Base-by-base conservation (phyloP, 2,888 invertebrate genomes). In the Ceriagrion tenellum region DNA sequence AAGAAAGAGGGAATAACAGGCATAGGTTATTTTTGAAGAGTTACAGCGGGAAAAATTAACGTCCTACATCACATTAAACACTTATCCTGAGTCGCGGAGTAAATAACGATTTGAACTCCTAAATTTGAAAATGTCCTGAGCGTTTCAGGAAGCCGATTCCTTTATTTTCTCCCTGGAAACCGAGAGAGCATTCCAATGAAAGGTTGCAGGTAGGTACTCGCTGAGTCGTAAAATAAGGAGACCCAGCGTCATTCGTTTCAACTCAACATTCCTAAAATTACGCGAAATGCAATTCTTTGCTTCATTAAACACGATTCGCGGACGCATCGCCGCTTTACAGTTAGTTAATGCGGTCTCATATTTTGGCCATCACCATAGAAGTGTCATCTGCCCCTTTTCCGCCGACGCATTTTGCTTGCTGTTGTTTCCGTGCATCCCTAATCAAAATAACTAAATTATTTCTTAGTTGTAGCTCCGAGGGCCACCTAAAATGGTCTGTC, bases 391-490 rank as follows among this genome's bases (percentile, higher is more conserved):
- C 16, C 81, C 30, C 81, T 81, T 81, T 81, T 81, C 81, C 81
- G 35, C 16, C 6, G 16, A 35, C 69, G 69, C 69, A 26, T 69
- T 59, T 69, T 81, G 81, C 81, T 81, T 35, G 35, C 35, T 35
- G 81, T 81, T 81, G 81, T 81, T 81, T 81, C 81, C 30, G 18
- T 16, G 1, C 59, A 2, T 16, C 35, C 8, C 81, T 81, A 81
- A 81, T 81, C 81, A 81, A 81, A 81, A 30, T 81, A 81, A 81
- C 81, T 81, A 81, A 81, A 81, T 81, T 81, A 81, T 81, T 81
- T 81, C 81, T 81, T 81, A 81, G 81, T 81, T 81, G 81, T 81
- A 81, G 35, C 81, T 81, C 26, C 81, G 81, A 81, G 35, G 35
- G 81, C 18, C 81, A 35, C 26, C 59, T 16, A 81, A 81, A 81